These are phyloP conservation scores for Callithrix jacchus DNA, from an alignment of 2,113 vertebrate genomes.

Conservation along the genomic window DNA sequence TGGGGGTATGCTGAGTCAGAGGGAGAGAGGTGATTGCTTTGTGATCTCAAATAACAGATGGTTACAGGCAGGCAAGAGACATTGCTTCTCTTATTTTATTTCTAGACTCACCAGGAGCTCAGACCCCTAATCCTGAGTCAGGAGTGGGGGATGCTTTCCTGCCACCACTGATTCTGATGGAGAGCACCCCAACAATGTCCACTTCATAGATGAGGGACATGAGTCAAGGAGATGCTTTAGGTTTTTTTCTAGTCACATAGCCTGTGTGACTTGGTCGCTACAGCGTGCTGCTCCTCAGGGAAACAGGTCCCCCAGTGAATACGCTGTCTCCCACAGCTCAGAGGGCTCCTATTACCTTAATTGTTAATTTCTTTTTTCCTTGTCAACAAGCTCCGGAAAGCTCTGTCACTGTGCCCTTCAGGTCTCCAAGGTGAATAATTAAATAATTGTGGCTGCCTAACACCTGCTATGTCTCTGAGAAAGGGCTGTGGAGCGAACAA, in stretches of 20 bases:
- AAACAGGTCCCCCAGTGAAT: not conserved
- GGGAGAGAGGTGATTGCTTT: no score
- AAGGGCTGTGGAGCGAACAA: rapidly evolving
- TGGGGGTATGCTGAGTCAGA: not conserved
- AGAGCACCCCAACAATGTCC: not conserved
- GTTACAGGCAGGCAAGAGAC: rapidly evolving
- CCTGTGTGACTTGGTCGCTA: not conserved
- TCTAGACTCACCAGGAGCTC: not conserved
- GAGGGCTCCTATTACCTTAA: not conserved
- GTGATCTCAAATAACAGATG: not conserved
- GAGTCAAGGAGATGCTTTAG: not conserved
- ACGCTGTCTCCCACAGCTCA: rapidly evolving
- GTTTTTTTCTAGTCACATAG: not conserved
- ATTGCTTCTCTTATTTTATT: not conserved
- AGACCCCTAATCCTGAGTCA: not conserved
- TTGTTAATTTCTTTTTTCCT: not conserved
- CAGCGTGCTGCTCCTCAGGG: not conserved
- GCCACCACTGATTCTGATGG: not conserved
- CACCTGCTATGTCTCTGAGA: not conserved
- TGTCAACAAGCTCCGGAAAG: not conserved
- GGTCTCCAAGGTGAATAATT: not conserved
- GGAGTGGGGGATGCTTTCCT: not conserved
- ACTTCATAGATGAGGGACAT: not conserved
- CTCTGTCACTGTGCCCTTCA: not conserved
- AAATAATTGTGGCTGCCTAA: not conserved